Conservation (phyloP, 2,797 vertebrate species). For the Mormyrus hasselquistii region DNA sequence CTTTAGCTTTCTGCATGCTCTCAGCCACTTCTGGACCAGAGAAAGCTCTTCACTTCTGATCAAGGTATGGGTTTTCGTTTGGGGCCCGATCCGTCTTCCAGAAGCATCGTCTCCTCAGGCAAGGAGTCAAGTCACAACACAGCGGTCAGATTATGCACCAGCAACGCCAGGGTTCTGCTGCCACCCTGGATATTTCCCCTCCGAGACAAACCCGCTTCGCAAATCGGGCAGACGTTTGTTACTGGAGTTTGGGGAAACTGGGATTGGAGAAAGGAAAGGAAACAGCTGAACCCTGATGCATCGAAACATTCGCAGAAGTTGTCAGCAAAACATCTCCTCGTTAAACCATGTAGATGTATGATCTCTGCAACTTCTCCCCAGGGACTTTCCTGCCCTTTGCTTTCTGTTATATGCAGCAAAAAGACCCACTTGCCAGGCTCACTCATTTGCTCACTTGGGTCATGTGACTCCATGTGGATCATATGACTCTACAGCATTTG, state of each 20-base stretch:
- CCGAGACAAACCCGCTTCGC: not conserved
- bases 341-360: not conserved
- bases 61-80: not conserved
- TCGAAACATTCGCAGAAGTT: not conserved
- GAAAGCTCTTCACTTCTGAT: not conserved
- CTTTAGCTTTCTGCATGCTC: not conserved
- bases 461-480: not conserved
- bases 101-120: not conserved
- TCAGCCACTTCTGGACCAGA: not conserved
- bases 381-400: not conserved
- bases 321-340: not conserved
- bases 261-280: not conserved
- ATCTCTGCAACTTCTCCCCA: not conserved
- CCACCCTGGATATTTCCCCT: not conserved
- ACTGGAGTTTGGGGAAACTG: not conserved
- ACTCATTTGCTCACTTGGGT: not conserved
- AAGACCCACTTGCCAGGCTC: not conserved
- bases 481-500: slow-evolving; percentile 41
- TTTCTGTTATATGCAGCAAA: not conserved
- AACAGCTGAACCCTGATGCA: not conserved
- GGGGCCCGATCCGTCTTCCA: not conserved
- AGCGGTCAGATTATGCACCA: not conserved
- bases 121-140: not conserved
- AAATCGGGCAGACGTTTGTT: not conserved
- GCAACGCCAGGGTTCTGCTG: not conserved